Conservation (phyloP, 35 echinoderm and acorn worm genomes). For the Ptychodera flava region DNA sequence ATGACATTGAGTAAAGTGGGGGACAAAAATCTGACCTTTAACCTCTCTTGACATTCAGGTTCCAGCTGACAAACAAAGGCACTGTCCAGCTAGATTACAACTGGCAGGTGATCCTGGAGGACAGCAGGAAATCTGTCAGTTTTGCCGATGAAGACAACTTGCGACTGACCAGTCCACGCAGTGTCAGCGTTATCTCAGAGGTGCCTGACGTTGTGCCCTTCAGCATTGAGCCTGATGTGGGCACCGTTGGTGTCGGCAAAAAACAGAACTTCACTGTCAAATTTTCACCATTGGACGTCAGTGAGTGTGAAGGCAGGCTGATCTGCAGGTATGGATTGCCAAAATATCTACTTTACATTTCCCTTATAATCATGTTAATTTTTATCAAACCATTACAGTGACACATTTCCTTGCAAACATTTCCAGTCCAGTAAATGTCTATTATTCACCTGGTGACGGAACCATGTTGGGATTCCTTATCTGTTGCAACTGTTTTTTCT, state of each 20-base stretch:
- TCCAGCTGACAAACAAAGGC: constrained; percentile 91
- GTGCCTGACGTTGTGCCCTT: constrained; percentile 65
- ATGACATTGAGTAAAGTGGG: too few relatives aligned
- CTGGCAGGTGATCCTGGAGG: constrained; percentile 98
- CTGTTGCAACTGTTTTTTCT: too few relatives aligned
- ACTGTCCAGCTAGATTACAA: constrained; percentile 70
- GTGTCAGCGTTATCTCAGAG: constrained; percentile 37
- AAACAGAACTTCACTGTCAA: constrained; percentile 96
- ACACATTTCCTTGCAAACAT: too few relatives aligned
- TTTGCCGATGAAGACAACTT: constrained; percentile 93
- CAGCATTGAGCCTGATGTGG: constrained; percentile 70
- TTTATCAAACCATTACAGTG: too few relatives aligned
- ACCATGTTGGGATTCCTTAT: too few relatives aligned
- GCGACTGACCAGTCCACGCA: constrained; percentile 69
- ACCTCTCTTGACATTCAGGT: constrained; percentile 40
- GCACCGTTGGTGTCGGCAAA: constrained; percentile 73
- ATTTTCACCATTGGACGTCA: constrained; percentile 91
- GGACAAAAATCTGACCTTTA: too few relatives aligned
- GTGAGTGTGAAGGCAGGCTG: constrained; percentile 90
- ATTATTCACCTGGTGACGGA: too few relatives aligned
- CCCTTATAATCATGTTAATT: too few relatives aligned
- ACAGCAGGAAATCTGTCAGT: constrained; percentile 89
- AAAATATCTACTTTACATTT: too few relatives aligned
- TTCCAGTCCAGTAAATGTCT: too few relatives aligned
- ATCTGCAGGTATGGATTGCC: constrained; percentile 94